Conservation (phyloP, 1,140 invertebrate species). For the Bombus waltoni region DNA sequence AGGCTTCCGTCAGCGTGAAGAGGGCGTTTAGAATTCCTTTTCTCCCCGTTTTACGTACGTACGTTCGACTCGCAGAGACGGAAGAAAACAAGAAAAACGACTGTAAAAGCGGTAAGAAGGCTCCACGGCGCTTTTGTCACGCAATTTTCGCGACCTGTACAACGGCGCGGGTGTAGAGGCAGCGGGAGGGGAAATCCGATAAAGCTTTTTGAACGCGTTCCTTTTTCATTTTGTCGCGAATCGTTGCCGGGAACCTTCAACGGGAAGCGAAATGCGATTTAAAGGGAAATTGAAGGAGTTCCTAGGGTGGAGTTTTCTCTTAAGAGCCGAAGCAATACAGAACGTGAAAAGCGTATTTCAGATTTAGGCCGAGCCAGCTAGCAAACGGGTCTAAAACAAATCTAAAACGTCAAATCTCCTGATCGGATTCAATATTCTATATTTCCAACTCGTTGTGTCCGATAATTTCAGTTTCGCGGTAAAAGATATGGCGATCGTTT, state of each 20-base stretch:
- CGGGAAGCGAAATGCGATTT: conserved; percentile 31
- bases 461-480: too few relatives aligned
- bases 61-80: neutral
- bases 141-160: conserved; percentile 4
- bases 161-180: too few relatives aligned
- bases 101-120: neutral
- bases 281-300: conserved; percentile 24
- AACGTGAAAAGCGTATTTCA: neutral
- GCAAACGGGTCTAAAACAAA: too few relatives aligned
- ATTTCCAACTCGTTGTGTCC: too few relatives aligned
- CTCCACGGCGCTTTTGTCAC: neutral
- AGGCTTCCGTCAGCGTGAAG: neutral
- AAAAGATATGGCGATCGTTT: too few relatives aligned
- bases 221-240: conserved; percentile 16
- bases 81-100: neutral
- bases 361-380: neutral
- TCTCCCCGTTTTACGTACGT: neutral
- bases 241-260: conserved; percentile 2
- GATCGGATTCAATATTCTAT: too few relatives aligned
- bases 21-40: too few relatives aligned
- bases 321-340: neutral
- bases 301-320: neutral
- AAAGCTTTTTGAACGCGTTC: conserved; percentile 33
- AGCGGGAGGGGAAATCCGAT: conserved; percentile 1
- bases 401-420: too few relatives aligned